Evolutionary conservation across 2,888 invertebrate species (phyloP).

Genomic region (Neoascia interrupta): DNA sequence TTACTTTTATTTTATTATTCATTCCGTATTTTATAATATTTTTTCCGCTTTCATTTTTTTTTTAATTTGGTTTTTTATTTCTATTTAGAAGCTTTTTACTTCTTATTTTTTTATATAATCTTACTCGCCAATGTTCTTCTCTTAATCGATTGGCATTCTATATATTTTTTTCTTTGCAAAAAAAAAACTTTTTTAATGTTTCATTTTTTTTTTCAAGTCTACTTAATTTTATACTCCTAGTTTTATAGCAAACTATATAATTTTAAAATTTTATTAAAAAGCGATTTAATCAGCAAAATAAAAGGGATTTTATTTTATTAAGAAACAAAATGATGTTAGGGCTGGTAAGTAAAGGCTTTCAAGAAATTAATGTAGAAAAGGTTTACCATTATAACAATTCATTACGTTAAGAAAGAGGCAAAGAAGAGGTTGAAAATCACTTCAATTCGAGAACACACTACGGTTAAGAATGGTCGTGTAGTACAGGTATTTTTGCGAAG

Average conservation of each 20-base stretch:
- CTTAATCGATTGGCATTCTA: slow-evolving; percentile 35
- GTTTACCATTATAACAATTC: too few species aligned
- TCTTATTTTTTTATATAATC: slow-evolving; percentile 22
- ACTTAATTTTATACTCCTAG: slow-evolving; percentile 66
- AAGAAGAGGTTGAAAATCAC: too few species aligned
- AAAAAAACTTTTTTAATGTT: slow-evolving; percentile 38
- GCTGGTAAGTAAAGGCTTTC: too few species aligned
- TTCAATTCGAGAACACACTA: too few species aligned
- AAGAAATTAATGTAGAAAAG: too few species aligned
- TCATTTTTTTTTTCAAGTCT: slow-evolving; percentile 52
- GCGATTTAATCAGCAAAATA: slow-evolving; percentile 48
- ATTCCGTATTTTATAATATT: slow-evolving; percentile 21
- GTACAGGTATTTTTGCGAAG: not conserved
- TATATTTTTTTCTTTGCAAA: slow-evolving; percentile 41
- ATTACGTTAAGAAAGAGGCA: too few species aligned
- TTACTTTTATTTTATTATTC: slow-evolving; percentile 15
- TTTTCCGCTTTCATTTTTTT: slow-evolving; percentile 28
- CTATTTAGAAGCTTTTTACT: slow-evolving; percentile 29
- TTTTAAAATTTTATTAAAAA: slow-evolving; percentile 33
- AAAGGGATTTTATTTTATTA: slow-evolving; percentile 7
- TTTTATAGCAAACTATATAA: slow-evolving; percentile 54
- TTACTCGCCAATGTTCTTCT: slow-evolving; percentile 41
- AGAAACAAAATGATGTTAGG: too few species aligned
- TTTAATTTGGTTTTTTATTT: slow-evolving; percentile 29
- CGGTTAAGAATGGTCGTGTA: too few species aligned